A percentile compares a stretch with the other conserved stretches of the same genome.
Evolutionary conservation across 2,113 vertebrate species (phyloP).

Genomic region (Cottus gobio): DNA sequence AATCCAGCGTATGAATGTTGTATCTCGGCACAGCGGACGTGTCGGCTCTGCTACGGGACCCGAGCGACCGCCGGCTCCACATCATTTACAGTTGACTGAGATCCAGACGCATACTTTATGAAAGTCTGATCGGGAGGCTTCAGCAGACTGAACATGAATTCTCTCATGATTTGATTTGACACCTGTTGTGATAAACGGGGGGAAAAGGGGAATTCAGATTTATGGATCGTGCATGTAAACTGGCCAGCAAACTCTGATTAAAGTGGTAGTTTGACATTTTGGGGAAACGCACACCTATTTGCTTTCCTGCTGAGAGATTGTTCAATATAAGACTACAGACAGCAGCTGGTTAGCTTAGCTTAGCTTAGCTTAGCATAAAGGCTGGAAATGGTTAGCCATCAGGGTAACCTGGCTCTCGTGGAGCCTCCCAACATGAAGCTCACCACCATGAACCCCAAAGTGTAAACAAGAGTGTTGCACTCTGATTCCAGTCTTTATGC

Average conservation of each 20-base stretch:
- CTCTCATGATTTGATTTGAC: conserved; percentile 3
- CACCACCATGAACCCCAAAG: conserved; percentile 37
- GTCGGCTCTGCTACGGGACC: conserved; percentile 42
- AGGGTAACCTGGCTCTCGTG: neutral
- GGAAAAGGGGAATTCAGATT: neutral
- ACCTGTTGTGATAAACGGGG: conserved; percentile 5
- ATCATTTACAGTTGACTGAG: conserved; percentile 13
- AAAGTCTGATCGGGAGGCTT: conserved; percentile 7
- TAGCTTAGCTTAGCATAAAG: conserved; percentile 14
- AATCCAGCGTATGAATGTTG: conserved; percentile 72
- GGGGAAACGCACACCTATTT: neutral
- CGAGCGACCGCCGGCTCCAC: conserved; percentile 22
- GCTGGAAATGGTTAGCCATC: neutral
- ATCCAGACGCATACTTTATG: conserved; percentile 34
- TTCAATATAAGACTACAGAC: neutral
- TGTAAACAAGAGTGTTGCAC: conserved; percentile 5
- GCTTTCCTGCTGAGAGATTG: neutral
- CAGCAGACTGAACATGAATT: neutral
- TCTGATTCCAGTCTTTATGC: conserved; percentile 5
- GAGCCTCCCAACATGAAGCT: neutral
- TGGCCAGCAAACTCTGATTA: conserved; percentile 13
- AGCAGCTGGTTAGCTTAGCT: neutral
- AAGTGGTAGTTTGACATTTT: conserved; percentile 29
- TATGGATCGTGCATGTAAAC: conserved; percentile 11
- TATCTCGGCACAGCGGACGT: conserved; percentile 30